Percentiles rank a stretch among this genome's conserved stretches.
These are phyloP conservation scores for Probaryconus sp. DNA, from an alignment of 1,140 invertebrate species.

Conservation along the genomic window DNA sequence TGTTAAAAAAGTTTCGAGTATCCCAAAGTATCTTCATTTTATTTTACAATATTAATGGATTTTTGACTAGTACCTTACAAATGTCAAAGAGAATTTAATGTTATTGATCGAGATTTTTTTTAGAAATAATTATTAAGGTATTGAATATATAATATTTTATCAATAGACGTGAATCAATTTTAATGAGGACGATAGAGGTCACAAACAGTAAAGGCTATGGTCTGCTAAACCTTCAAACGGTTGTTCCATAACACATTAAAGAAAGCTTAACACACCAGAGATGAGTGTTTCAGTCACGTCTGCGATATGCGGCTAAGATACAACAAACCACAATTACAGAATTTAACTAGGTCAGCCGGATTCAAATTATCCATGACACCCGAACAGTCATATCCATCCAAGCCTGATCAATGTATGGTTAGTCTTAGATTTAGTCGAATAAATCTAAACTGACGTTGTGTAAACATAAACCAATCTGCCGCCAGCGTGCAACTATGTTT, in stretches of 20 bases:
- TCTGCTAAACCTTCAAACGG: slow-evolving; percentile 35
- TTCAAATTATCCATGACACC: slow-evolving; percentile 15
- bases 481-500: background rate
- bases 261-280: slow-evolving; percentile 20
- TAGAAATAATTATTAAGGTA: too few species aligned
- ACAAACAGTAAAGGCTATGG: slow-evolving; percentile 28
- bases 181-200: slow-evolving; percentile 24
- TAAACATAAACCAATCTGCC: background rate
- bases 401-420: background rate
- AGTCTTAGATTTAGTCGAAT: background rate
- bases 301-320: slow-evolving; percentile 35
- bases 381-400: background rate
- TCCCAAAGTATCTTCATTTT: too few species aligned
- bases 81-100: too few species aligned
- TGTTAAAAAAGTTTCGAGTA: too few species aligned
- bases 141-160: too few species aligned
- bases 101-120: too few species aligned
- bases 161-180: too few species aligned
- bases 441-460: background rate
- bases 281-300: slow-evolving; percentile 29
- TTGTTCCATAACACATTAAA: slow-evolving; percentile 25
- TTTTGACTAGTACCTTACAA: too few species aligned
- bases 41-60: too few species aligned
- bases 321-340: slow-evolving; percentile 28
- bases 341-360: slow-evolving; percentile 35